Base-by-base conservation (phyloP, 1,140 invertebrate genomes). In the Gryon sp. region DNA sequence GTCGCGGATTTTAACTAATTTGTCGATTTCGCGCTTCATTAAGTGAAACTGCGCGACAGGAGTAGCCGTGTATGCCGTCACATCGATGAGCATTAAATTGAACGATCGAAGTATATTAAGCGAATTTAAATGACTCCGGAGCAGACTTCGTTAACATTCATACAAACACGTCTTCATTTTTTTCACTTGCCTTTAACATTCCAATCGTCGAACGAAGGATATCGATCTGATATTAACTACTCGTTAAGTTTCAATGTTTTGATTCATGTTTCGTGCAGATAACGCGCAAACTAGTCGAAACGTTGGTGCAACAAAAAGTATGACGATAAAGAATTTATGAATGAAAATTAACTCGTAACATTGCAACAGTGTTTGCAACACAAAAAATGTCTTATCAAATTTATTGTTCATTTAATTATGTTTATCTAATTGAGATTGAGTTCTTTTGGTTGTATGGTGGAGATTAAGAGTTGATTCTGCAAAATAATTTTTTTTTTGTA, bases 21-120 rank as follows among this genome's bases (percentile, higher is more conserved):
- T 81, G 79, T 78, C 72, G 79, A 84, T 84, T 85, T 85, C 62
- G 76, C 62, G 78, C 77, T 79, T 84, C 75, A 83, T 84, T 81
- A 81, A 83, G 80, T 63, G 65, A 70, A 72, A 57, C 78, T 50
- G 57, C 19, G 43, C 70, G 46, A 55, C 43, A 70, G 26, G 50
- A 63, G 73, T 75, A 53, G 50, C 34, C 14, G 53, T 70, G 55
- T 69, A 70, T 36, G 26, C 55, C 40, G 48, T 66, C 45, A 36
- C 70, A 24, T 34, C 65, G 59, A 55, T 70, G 43, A 52, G 57
- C 69, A 66, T 73, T 68, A 68, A 75, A 68, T 69, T 52, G 43
- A 70, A 60, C 72, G 62, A 80, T 77, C 68, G 57, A 53, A 60
- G 72, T 26, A 65, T 70, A 70, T 69, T 72, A 55, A 68, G 40